Base-by-base conservation (phyloP, 2,888 invertebrate genomes). In the Parnassius apollo region DNA sequence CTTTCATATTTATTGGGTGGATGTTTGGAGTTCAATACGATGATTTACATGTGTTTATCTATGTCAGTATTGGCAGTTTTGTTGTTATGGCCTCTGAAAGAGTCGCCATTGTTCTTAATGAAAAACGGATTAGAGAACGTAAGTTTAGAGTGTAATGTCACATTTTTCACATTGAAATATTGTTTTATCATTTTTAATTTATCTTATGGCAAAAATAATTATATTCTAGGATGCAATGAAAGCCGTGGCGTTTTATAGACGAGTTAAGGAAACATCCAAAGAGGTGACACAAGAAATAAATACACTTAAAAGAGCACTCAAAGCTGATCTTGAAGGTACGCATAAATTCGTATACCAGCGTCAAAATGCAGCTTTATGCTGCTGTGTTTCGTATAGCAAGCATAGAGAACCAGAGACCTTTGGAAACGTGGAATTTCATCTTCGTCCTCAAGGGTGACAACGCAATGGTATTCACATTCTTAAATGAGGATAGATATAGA, bases 181-280 rank as follows among this genome's bases (percentile, higher is more conserved):
- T 42, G 42, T 42, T 42, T 42, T 42, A 9, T 9, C 9, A 1
- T 42, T 9, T 42, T 9, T 8, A 12, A 54, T 3, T 46, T 11
- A 10, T 11, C n/a, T 11, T 12, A 46, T 4, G 9, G 46, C 10
- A 2, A n/a, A 22, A 46, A 55, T 66, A 9, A 56, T 52, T 10
- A 50, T 3, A 42, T 66, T 74, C 4, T 57, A 89, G 88, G 86
- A 86, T 65, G 88, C 88, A 1, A 79, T 75, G 2, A 72, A 75
- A 59, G 72, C 85, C 0, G 66, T 89, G 54, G 83, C 83, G 0
- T 88, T 81, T 68, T 88, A 83, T 63, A 74, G 84, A 70, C 73
- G 76, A 12, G 66, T 71, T 2, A 57, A 61, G 13, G 46, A 62
- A 1, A 61, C 68, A 22, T 76, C 75, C 0, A 70, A 71, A 50